Evolutionary conservation across 2,797 vertebrate genomes (phyloP), one percentile per base, ranked within the genome.

Genomic region (Ceyx erithaca): DNA sequence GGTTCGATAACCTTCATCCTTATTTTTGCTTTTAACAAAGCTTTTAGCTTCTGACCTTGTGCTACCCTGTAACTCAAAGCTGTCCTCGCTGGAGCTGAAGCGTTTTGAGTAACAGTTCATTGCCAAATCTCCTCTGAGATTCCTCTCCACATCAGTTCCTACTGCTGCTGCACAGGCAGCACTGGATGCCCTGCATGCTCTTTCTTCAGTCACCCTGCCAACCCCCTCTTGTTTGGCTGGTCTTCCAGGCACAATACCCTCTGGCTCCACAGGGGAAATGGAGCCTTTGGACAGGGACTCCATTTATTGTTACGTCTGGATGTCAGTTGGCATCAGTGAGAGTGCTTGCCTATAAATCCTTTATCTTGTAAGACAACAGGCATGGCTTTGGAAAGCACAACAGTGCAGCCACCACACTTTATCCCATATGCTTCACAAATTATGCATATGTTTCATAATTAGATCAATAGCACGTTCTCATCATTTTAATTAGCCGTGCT

Each of bases 31-130:
- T 37, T 87, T 92, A 79, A 89, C 96, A 96, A 80, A 97, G 96
- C 95, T 97, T 96, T 93, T 98, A 97, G 46, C 92, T 97, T 69
- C 97, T 93, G 89, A 73, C 93, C 97, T 97, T 97, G 98, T 80
- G 37, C 97, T 98, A 31, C 35, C 16, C 48, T 98, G 98, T 46
- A 98, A 98, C 86, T 98, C 97, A 97, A 97, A 98, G 87, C 98
- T 98, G 6, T 96, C 97, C 30, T 96, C 97, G n/a, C 97, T 96
- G 80, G 96, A 96, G 61, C 96, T 94, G 90, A 98, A 88, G 30
- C 64, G 78, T 58, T 96, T 96, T 25, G 97, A 82, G 59, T 92
- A 94, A 19, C 51, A 97, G 97, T 78, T 93, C 67, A 92, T 93
- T 49, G 80, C 55, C 62, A 84, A 41, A 17, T 85, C n/a, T 61